Base-by-base conservation (phyloP, 2,797 vertebrate species). In the Pangasius sanitwongsei region DNA sequence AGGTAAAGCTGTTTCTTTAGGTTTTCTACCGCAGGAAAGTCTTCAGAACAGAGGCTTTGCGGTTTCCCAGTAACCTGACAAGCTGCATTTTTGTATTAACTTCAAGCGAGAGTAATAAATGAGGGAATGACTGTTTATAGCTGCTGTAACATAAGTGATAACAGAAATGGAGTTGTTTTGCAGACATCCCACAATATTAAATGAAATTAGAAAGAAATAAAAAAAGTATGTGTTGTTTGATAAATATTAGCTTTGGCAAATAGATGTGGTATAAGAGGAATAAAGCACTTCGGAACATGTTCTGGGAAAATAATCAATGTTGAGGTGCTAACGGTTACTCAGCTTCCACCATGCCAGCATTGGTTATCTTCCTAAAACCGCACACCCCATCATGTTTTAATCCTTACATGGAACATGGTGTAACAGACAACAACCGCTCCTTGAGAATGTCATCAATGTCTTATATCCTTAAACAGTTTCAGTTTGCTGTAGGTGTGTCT, bases 361-460 rank as follows among this genome's bases (percentile, higher is more conserved):
- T 50, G 44, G 20, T 20, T 69, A 12, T 13, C 2, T 50, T 18
- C 31, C 59, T 16, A 83, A 83, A 65, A 9, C 59, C 44, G 13
- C 37, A 65, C 13, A 41, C 59, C 6, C 25, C 25, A 12, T 67
- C 16, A 53, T 44, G 37, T 83, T 83, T 83, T 63, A n/a, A 44
- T 48, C 57, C 59, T 16, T 15, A 18, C 13, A 13, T 31, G 4
- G 5, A 77, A 50, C 16, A 50, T 31, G 44, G 59, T 44, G 7
- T 48, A 63, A 83, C 59, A 74, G 55, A 67, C 41, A 87, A 61
- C 83, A 87, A 83, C 69, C 83, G 57, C 59, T 88, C 34, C 50
- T 59, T 15, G 18, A 69, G 85, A 87, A 89, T 70, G 72, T 86
- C 85, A 89, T 55, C 83, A 77, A 87, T 89, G 88, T 70, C 78